Evolutionary conservation across 2,888 invertebrate genomes (phyloP), one percentile per base, ranked within the genome.

Genomic region (Trichogramma dendrolimi): DNA sequence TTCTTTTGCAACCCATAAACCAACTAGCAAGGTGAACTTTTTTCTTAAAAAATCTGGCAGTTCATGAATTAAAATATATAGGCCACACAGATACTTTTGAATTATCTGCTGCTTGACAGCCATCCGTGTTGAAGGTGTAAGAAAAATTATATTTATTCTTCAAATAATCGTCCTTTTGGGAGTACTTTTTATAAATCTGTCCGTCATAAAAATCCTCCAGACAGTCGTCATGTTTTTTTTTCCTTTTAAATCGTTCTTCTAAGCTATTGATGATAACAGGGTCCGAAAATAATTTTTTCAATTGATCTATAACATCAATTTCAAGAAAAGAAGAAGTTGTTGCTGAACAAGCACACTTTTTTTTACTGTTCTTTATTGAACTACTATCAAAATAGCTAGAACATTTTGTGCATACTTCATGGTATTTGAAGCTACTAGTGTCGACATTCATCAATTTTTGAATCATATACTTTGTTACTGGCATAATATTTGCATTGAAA

Each of bases 1-100:
- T 3, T 2, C 39, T 11, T 64, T 49, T 43, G 62, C 51, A n/a
- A 66, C 65, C 65, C 66, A 69, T 10, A 68, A 44, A 10, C 66
- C 68, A 10, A 60, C 10, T 11, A 69, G 46, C 6, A 67, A 14
- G 55, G 62, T 68, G 52, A 61, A 46, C 62, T 60, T 56, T 50
- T 60, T 14, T 8, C 69, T 41, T 38, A 66, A 8, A 47, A 63
- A 57, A 6, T 58, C 59, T 7, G 67, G 69, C 7, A 69, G 55
- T 41, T 69, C 67, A 46, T 67, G 48, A 7, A 58, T 10, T 46
- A 46, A 46, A n/a, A n/a, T 38, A 58, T n/a, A 58, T 44, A 5
- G 58, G 52, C 52, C 58, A 58, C 10, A 46, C 47, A 10, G 44
- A n/a, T 2, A 41, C 7, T 39, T 58, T 58, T 0, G 46, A n/a